Conservation (phyloP, 2,797 vertebrate genomes). For the Xenopus petersii region DNA sequence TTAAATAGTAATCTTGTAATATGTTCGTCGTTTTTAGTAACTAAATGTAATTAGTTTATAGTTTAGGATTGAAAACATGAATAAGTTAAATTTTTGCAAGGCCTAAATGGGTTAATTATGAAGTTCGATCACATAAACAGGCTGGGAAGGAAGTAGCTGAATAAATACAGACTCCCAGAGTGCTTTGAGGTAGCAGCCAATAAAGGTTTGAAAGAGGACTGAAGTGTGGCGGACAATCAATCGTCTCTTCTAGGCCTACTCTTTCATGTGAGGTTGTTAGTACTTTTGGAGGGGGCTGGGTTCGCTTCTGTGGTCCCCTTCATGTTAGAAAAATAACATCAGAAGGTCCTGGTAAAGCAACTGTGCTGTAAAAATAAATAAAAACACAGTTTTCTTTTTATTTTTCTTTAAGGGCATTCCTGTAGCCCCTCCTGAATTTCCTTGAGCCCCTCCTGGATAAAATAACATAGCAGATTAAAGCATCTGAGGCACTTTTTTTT, state of each 20-base stretch:
- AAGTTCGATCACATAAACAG: slow-evolving; percentile 43
- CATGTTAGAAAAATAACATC: slow-evolving; percentile 46
- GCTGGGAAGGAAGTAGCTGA: slow-evolving; percentile 46
- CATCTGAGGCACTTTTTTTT: neutral
- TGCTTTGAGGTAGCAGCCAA: slow-evolving; percentile 48
- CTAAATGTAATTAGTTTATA: no score
- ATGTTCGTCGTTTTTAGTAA: no score
- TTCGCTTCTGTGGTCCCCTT: slow-evolving; percentile 46
- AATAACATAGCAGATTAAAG: slow-evolving; percentile 10
- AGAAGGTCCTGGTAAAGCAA: slow-evolving; percentile 35
- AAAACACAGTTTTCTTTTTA: slow-evolving; percentile 11
- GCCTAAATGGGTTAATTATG: slow-evolving; percentile 23
- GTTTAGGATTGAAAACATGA: neutral
- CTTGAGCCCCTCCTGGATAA: slow-evolving; percentile 20
- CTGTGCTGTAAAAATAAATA: slow-evolving; percentile 45
- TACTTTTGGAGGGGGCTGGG: slow-evolving; percentile 31
- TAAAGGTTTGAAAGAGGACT: slow-evolving; percentile 43
- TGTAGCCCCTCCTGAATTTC: slow-evolving; percentile 23
- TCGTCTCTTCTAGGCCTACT: slow-evolving; percentile 34
- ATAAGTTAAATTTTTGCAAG: neutral
- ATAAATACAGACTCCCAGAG: slow-evolving; percentile 45
- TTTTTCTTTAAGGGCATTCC: slow-evolving; percentile 23
- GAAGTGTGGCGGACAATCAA: slow-evolving; percentile 37
- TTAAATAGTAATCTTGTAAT: no score
- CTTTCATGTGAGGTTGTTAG: slow-evolving; percentile 46